Percentiles rank a stretch among this genome's conserved stretches.
These are phyloP conservation scores for Phylloscopus collybita DNA, from an alignment of 2,797 vertebrate genomes.

Conservation along the genomic window DNA sequence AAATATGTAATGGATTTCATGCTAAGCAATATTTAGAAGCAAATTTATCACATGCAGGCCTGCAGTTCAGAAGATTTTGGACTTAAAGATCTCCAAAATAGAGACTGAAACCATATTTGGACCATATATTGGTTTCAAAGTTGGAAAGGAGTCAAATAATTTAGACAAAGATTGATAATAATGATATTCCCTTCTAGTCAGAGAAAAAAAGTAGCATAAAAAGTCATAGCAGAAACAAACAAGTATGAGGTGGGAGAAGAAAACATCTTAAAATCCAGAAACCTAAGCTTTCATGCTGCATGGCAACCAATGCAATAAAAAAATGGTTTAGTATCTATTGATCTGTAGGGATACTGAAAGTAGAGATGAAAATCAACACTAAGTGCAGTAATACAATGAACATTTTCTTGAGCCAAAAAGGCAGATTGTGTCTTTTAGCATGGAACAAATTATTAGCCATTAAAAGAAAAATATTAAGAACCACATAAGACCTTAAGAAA, in stretches of 20 bases:
- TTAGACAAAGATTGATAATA: background rate
- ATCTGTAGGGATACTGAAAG: background rate
- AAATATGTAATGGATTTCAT: background rate
- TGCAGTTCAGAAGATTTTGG: background rate
- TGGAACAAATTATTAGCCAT: background rate
- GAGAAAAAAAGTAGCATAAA: background rate
- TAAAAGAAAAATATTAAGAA: background rate
- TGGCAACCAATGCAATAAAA: background rate
- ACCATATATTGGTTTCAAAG: background rate
- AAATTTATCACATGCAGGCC: background rate
- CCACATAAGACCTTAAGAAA: background rate
- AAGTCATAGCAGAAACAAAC: background rate
- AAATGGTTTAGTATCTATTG: background rate
- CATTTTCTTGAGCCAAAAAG: background rate
- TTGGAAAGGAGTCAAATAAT: background rate
- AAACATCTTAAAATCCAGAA: background rate
- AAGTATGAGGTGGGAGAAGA: background rate
- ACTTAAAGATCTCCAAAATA: background rate
- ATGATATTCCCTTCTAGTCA: background rate
- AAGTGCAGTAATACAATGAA: background rate
- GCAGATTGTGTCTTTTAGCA: background rate
- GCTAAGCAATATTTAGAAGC: background rate
- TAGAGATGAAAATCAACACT: background rate
- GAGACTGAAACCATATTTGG: background rate
- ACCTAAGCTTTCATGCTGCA: background rate